Base-by-base conservation (phyloP, 2,113 vertebrate genomes). In the Lagopus muta region DNA sequence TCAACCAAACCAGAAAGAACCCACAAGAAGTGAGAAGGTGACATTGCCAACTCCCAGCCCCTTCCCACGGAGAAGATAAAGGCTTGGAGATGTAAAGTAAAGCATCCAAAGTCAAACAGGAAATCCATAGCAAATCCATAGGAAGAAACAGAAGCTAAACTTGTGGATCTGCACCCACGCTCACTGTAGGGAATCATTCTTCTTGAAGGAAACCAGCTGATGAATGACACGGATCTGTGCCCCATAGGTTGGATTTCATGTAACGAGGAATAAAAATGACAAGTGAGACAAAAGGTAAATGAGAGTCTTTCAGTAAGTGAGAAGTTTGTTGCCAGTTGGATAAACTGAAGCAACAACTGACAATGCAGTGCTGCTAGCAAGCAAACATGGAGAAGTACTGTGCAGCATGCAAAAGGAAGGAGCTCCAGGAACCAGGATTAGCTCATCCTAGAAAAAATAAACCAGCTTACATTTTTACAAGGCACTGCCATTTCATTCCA, bases 251-350 rank as follows among this genome's bases (percentile, higher is more conserved):
- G 36, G 18, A 55, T 64, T 81, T 60, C 57, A 6, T 16, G 12
- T 32, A 10, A 74, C 1, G 8, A 71, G 52, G 76, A 57, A 90
- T 85, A 43, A 69, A 48, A 55, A 36, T 66, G 78, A 42, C 36
- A 88, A 86, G 81, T 52, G 40, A 74, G 64, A 77, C 16, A 72
- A 48, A 86, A 75, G 47, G 42, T 62, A 65, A 76, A 45, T 66
- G 60, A 57, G 61, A 90, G 47, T 28, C 61, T 93, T 95, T 88
- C 88, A 92, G 89, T 78, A 67, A 92, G 77, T 66, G 62, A 72
- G 17, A 43, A n/a, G 47, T 28, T 77, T 80, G 82, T 47, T 82
- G 87, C 89, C 77, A 86, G 73, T 67, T 48, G 78, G n/a, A 70
- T 61, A 89, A 90, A 8, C 64, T 40, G 30, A 52, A 61, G 34